Evolutionary conservation across 1,140 invertebrate genomes (phyloP).

Genomic region (Dreissena rostriformis): DNA sequence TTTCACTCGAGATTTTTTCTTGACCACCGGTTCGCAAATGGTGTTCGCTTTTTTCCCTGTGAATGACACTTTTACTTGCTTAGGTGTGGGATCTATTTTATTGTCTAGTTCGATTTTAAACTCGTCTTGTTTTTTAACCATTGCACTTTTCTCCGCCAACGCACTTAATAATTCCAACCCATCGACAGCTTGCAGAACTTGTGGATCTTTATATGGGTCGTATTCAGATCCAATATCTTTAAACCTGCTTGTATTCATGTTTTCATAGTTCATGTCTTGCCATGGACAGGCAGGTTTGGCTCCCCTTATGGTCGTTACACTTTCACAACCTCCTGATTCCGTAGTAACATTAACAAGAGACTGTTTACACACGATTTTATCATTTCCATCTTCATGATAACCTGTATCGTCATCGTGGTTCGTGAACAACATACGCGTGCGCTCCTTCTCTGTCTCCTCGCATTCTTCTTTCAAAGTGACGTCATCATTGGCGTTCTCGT

Average conservation of each 20-base stretch:
- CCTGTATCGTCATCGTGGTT: neutral
- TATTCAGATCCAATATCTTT: conserved; percentile 40
- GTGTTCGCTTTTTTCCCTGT: conserved; percentile 8
- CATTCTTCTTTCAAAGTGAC: neutral
- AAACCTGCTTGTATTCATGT: too few species aligned
- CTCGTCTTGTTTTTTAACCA: conserved; percentile 76
- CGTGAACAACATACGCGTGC: neutral
- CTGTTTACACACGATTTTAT: neutral
- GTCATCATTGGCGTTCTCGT: conserved; percentile 18
- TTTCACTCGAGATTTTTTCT: conserved; percentile 52
- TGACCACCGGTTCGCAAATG: too few species aligned
- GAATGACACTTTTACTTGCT: too few species aligned
- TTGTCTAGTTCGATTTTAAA: neutral
- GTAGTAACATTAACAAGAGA: neutral
- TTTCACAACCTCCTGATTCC: too few species aligned
- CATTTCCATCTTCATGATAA: neutral
- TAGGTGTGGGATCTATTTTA: neutral
- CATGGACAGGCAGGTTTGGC: too few species aligned
- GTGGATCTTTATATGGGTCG: conserved; percentile 75
- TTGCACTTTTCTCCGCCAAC: conserved; percentile 91
- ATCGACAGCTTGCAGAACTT: conserved; percentile 83
- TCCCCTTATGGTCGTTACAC: too few species aligned
- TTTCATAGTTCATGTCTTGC: too few species aligned
- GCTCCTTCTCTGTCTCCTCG: neutral
- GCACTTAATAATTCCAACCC: conserved; percentile 91